These are phyloP conservation scores for Neotragus pygmaeus DNA, from an alignment of 2,113 vertebrate genomes.

Conservation along the genomic window DNA sequence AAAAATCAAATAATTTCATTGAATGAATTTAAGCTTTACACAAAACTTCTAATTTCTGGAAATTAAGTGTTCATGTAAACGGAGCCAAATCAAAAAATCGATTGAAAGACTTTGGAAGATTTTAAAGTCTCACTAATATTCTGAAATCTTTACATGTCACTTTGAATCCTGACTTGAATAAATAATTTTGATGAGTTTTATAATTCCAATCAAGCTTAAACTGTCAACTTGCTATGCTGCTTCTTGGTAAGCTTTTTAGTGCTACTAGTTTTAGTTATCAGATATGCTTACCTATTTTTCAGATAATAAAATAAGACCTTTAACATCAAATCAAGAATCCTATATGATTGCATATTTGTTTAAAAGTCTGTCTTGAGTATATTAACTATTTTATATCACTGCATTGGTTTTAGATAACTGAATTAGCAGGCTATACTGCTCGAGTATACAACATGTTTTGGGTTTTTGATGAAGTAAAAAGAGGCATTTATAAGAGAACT, in stretches of 20 bases:
- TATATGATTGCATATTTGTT: neutral
- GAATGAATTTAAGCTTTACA: neutral
- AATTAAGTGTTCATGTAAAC: neutral
- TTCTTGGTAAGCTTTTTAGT: neutral
- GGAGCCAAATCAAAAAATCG: neutral
- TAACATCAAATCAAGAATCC: neutral
- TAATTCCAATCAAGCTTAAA: neutral
- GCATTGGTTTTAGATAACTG: constrained; percentile 87
- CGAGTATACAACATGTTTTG: constrained; percentile 96
- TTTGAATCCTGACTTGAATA: neutral
- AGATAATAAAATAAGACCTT: neutral
- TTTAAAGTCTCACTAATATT: neutral
- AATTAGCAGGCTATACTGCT: constrained; percentile 96
- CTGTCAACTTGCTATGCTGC: neutral
- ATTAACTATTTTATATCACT: constrained; percentile 49
- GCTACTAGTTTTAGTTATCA: neutral
- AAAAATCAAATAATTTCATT: neutral
- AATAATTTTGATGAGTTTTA: neutral
- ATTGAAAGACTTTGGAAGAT: neutral
- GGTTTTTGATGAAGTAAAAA: constrained; percentile 96
- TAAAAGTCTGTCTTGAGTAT: neutral
- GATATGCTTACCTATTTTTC: neutral
- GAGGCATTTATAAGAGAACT: constrained; percentile 92
- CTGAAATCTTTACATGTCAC: neutral
- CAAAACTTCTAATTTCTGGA: neutral